Base-by-base conservation (phyloP, 2,113 vertebrate genomes). In the Epinephelus lanceolatus region DNA sequence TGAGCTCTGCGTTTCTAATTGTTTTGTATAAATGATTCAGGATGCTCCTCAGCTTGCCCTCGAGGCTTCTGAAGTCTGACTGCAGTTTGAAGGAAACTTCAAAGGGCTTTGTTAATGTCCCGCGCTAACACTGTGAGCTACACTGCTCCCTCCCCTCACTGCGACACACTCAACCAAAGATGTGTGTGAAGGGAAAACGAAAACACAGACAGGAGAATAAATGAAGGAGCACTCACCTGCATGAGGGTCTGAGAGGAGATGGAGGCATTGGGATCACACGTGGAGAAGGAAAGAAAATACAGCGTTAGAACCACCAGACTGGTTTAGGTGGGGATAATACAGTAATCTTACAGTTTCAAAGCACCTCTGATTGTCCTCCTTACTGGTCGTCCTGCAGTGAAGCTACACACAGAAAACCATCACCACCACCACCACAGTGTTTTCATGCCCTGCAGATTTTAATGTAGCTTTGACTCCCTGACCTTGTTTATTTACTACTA, bases 221-320 rank as follows among this genome's bases (percentile, higher is more conserved):
- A 76, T 10, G 25, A 23, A 62, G 47, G 49, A 71, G 40, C 2
- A 93, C 96, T 96, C 89, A 97, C 97, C 96, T 97, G 97, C 86
- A 97, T 86, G 75, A 97, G 95, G 0, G 97, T 97, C 97, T 97
- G 93, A 30, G 75, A 12, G 55, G 33, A 49, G 78, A 60, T 9
- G 80, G 76, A 1, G 80, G 30, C 71, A 53, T 21, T 0, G 6
- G 57, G 10, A 42, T 59, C 40, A 80, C 9, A 21, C 0, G 42
- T 40, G 49, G 33, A 69, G 76, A 70, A 61, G 77, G 69, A 63
- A 78, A 89, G 63, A 90, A 62, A 84, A 76, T 0, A 59, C 37
- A 65, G 63, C 12, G 84, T 93, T 78, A 93, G 78, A 45, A 42
- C 37, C 40, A 42, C n/a, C 21, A 63, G 60, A 83, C 68, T 19